Base-by-base conservation (phyloP, 1,140 invertebrate genomes). In the Sinonovacula constricta region DNA sequence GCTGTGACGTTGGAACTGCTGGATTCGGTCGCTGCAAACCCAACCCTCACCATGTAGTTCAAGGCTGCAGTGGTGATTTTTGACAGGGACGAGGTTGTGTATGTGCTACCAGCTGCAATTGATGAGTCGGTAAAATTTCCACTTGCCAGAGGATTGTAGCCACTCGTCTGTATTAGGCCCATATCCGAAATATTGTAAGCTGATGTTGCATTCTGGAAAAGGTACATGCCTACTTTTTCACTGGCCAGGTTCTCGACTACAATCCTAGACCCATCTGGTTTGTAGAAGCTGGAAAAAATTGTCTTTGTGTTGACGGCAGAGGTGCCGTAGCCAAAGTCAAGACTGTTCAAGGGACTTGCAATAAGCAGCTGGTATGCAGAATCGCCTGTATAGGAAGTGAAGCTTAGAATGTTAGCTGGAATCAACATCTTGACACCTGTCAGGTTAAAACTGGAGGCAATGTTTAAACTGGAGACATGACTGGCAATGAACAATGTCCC, bases 311-410 rank as follows among this genome's bases (percentile, higher is more conserved):
- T 82, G 1, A 84, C 22, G 0, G 24, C 59, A 34, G 53, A 26
- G n/a, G 2, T 56, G 1, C 34, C 54, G 66, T 70, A 83, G 26
- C 83, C 84, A 80, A 81, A 88, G n/a, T 85, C 83, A 62, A 70
- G 87, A 14, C 83, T 85, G 65, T 85, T 88, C 15, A 78, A 18
- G 14, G 59, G 22, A 3, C 60, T 66, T 7, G 63, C 71, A 34
- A 77, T 75, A 4, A 81, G 34, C 1, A 85, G 63, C 63, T 86
- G 82, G 24, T 83, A 81, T 0, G 86, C 60, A 62, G 85, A 84
- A 7, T 49, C 31, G 12, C 77, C 66, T 14, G 62, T 49, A 1
- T 54, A 36, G 14, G 70, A 45, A 5, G 70, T 49, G 12, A 66
- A 53, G 14, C n/a, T n/a, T n/a, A n/a, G n/a, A 74, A 67, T 33